Percentiles rank a stretch among this genome's conserved stretches.
Conservation (phyloP, 2,797 vertebrate species). For the Crossoptilon crossoptilon region DNA sequence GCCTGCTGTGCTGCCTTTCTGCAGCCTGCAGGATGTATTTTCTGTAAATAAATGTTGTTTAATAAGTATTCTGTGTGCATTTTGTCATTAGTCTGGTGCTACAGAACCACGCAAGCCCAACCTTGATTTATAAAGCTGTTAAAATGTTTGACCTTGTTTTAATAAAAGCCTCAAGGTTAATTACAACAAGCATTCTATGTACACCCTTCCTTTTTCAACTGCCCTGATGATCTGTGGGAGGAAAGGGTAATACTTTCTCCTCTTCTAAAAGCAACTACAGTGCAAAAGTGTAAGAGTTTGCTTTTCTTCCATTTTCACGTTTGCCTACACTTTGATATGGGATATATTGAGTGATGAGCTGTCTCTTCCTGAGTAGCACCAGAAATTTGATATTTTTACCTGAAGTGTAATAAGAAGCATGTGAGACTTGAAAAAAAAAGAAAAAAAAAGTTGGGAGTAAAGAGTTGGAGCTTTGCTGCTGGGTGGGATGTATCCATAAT, state of each 20-base stretch:
- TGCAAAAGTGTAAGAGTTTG: slow-evolving; percentile 27
- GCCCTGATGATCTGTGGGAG: slow-evolving; percentile 32
- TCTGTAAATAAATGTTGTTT: slow-evolving; percentile 31
- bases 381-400: slow-evolving; percentile 52
- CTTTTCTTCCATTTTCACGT: not conserved
- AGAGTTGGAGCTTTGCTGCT: slow-evolving; percentile 54
- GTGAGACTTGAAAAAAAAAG: not conserved
- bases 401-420: not conserved
- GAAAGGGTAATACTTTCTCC: slow-evolving; percentile 37
- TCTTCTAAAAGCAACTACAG: slow-evolving; percentile 28
- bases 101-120: not conserved
- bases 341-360: slow-evolving; percentile 2
- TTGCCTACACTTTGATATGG: slow-evolving; percentile 51
- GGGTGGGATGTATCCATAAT: slow-evolving; percentile 72
- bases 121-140: slow-evolving; percentile 60
- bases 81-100: slow-evolving; percentile 32
- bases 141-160: slow-evolving; percentile 64
- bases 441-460: slow-evolving; percentile 26
- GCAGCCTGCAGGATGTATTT: slow-evolving; percentile 15
- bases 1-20: not conserved
- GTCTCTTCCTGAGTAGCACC: not conserved
- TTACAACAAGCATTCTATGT: slow-evolving; percentile 32
- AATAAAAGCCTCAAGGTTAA: slow-evolving; percentile 71
- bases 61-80: slow-evolving; percentile 44
- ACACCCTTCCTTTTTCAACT: slow-evolving; percentile 27